Evolutionary conservation across 1,140 invertebrate species (phyloP).

Genomic region (Sminthurides bifidus): DNA sequence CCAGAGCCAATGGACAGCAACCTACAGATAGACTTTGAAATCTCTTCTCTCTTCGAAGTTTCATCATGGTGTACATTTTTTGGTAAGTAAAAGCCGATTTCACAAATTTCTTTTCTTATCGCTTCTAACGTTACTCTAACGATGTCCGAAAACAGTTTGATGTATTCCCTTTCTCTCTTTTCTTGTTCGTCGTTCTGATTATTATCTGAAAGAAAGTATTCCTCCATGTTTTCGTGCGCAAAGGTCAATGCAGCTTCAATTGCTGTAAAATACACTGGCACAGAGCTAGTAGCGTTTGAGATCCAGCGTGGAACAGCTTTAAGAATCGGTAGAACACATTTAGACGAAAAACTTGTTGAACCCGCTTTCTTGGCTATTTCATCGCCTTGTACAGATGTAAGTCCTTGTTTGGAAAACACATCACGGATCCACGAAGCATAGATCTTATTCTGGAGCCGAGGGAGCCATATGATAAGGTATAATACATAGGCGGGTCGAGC

Average conservation of each 20-base stretch:
- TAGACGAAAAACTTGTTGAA: slow-evolving; percentile 4
- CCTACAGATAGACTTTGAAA: slow-evolving; percentile 10
- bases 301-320: slow-evolving; percentile 15
- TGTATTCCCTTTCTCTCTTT: neutral
- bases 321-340: slow-evolving; percentile 14
- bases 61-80: slow-evolving; percentile 6
- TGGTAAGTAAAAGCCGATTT: neutral
- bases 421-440: slow-evolving; percentile 60
- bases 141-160: neutral
- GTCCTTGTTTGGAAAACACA: slow-evolving; percentile 56
- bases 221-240: slow-evolving; percentile 7
- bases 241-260: slow-evolving; percentile 22
- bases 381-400: slow-evolving; percentile 70
- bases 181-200: neutral
- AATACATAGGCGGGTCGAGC: slow-evolving; percentile 39
- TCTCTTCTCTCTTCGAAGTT: slow-evolving; percentile 4
- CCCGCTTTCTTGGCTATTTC: slow-evolving; percentile 13
- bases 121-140: slow-evolving; percentile 11
- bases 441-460: slow-evolving; percentile 55
- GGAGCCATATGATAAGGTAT: slow-evolving; percentile 62
- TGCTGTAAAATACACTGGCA: slow-evolving; percentile 16
- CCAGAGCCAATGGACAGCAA: slow-evolving; percentile 22
- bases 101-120: slow-evolving; percentile 8
- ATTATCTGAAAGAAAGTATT: neutral
- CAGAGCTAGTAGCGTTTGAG: neutral